Evolutionary conservation across 2,797 vertebrate species (phyloP), one percentile per base, ranked within the genome.

Genomic region (Chelon auratus): DNA sequence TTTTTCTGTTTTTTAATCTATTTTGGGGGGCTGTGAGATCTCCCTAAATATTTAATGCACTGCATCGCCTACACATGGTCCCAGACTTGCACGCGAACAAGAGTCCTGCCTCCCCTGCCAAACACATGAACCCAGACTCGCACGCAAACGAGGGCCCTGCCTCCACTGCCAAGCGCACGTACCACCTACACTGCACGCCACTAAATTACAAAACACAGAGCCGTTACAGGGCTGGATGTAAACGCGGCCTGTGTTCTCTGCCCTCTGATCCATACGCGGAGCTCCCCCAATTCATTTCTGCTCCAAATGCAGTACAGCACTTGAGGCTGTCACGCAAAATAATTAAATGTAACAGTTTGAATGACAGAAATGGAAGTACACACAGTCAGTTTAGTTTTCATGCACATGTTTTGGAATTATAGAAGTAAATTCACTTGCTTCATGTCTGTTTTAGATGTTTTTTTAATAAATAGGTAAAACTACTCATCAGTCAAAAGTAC

Each of bases 21-120:
- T 93, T 93, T 91, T 83, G 86, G 86, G 90, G 86, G 65, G 82
- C 78, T 79, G 71, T 77, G 87, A 92, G 86, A 90, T 93, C 87
- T 92, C 86, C 85, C 89, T 94, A 88, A 94, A 94, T 93, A 93
- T 94, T 95, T 93, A 93, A 94, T 94, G 87, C 65, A 87, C 87
- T 90, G 90, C 93, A 93, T 93, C 89, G 90, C 91, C 91, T 90
- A 92, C 92, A 93, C 91, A 93, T 89, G 81, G 86, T 88, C 86
- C 86, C 89, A 91, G 92, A 91, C 91, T 91, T 55, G 88, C 91
- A 93, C 91, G 87, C 90, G 92, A 92, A 91, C 90, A 90, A 79
- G 88, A 87, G 80, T 84, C 85, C 89, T 88, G 82, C 90, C 89
- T 91, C 83, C 85, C 62, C 87, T 83, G 79, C 80, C 83, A 87